Evolutionary conservation across 1,140 invertebrate genomes (phyloP), one percentile per base, ranked within the genome.

Genomic region (Trichonephila clavata): DNA sequence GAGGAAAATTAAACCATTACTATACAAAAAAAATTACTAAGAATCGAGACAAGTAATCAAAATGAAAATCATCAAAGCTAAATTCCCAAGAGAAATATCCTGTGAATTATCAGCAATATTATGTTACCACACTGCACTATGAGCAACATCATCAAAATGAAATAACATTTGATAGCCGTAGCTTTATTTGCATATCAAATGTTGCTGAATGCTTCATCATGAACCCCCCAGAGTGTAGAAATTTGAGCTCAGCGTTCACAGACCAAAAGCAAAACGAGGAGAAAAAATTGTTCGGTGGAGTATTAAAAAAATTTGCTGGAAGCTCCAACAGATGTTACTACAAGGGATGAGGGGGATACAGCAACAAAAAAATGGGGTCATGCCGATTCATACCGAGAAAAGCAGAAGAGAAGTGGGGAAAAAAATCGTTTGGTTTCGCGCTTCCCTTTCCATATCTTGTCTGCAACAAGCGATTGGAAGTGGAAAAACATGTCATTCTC

Each of bases 401-500:
- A 84, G 57, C 50, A 24, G 57, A 24, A n/a, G 8, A 24, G 50
- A 83, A n/a, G 13, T 14, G 5, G 6, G 32, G 3, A 18, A 84
- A 60, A 60, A 84, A 60, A 59, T 59, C 16, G 13, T 84, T 20
- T 7, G 24, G 39, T 27, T 84, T 84, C 50, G 90, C 50, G 65
- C 84, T 61, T 86, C 81, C 91, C 65, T 86, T 86, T 32, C 50
- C 43, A 92, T 92, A 86, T 92, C 91, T 92, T 86, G 91, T 92
- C 91, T 92, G 21, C 81, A 86, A 92, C 91, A 92, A n/a, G 43
- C 81, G 83, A 92, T 92, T 86, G 91, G 61, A 92, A 92, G 91
- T 92, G 91, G 81, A 92, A 92, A 92, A 92, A 92, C 91, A 92
- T 92, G 91, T 92, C 91, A 86, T 71, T 84, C 32, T 16, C 10